These are phyloP conservation scores for Hemicordylus capensis DNA, from an alignment of 2,113 vertebrate species.

Conservation along the genomic window DNA sequence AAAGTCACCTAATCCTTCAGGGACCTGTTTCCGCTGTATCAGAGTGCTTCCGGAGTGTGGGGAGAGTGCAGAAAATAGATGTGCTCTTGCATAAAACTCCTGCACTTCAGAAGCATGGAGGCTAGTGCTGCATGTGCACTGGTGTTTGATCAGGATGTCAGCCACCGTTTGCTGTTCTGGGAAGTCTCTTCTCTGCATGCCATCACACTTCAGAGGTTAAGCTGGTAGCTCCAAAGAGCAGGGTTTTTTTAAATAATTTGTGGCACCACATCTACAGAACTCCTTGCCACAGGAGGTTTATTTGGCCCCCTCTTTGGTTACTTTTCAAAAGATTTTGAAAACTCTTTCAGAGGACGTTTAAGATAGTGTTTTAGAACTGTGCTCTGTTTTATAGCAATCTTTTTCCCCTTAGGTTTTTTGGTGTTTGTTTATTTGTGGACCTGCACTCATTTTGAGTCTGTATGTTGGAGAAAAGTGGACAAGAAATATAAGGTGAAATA, in stretches of 20 bases:
- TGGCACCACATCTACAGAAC: neutral
- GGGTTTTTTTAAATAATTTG: neutral
- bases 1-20: too few species aligned
- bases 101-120: too few species aligned
- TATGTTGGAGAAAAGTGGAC: neutral
- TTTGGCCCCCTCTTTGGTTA: neutral
- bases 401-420: neutral
- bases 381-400: neutral
- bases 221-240: neutral
- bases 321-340: neutral
- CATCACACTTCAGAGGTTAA: neutral
- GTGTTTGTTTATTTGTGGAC: neutral
- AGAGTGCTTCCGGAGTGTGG: too few species aligned
- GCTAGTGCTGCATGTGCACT: too few species aligned
- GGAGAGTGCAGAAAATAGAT: too few species aligned
- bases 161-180: too few species aligned
- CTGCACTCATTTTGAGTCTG: neutral
- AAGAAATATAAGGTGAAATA: neutral
- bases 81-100: too few species aligned
- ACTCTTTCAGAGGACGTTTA: neutral
- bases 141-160: too few species aligned
- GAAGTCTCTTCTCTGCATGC: too few species aligned
- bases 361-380: neutral
- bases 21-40: too few species aligned
- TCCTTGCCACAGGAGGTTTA: neutral